Evolutionary conservation across 2,888 invertebrate genomes (phyloP).

Genomic region (Dioctria linearis): DNA sequence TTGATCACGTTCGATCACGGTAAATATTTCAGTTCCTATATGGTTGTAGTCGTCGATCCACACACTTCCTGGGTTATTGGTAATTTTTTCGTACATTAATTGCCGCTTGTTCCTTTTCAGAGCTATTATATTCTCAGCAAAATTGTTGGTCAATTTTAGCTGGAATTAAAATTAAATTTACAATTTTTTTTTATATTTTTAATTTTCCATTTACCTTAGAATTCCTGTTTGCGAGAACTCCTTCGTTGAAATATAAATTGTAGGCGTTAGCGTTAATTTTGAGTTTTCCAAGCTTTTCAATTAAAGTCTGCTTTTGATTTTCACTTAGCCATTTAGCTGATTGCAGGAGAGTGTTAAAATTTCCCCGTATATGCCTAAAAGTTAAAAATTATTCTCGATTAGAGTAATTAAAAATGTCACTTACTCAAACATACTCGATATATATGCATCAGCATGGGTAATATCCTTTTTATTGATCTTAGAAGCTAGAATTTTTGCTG

Average conservation of each 20-base stretch:
- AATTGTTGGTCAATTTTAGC: slow-evolving; percentile 41
- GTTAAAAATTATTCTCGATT: background rate
- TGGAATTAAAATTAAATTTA: background rate
- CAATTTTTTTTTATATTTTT: no score
- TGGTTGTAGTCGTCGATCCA: slow-evolving; percentile 54
- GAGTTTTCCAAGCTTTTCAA: slow-evolving; percentile 37
- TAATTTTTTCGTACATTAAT: slow-evolving; percentile 53
- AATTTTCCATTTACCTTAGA: slow-evolving; percentile 32
- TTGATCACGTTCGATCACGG: slow-evolving; percentile 6
- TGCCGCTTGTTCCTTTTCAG: slow-evolving; percentile 47
- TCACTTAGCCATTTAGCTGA: slow-evolving; percentile 37
- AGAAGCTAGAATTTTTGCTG: slow-evolving; percentile 31
- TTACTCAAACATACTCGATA: slow-evolving; percentile 44
- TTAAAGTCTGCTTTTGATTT: slow-evolving; percentile 26
- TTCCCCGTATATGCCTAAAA: slow-evolving; percentile 23
- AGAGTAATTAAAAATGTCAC: background rate
- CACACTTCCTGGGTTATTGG: slow-evolving; percentile 36
- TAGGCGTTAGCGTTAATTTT: slow-evolving; percentile 32
- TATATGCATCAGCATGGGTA: slow-evolving; percentile 1
- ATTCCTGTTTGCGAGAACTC: slow-evolving; percentile 37
- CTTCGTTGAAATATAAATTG: slow-evolving; percentile 52
- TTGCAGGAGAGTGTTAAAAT: slow-evolving; percentile 39
- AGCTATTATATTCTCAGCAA: slow-evolving; percentile 45
- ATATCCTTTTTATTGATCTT: slow-evolving; percentile 39
- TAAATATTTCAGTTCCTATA: slow-evolving; percentile 34